A percentile compares a stretch with the other conserved stretches of the same genome.
These are phyloP conservation scores for Panthera leo DNA, from an alignment of 2,113 vertebrate genomes.

Conservation along the genomic window DNA sequence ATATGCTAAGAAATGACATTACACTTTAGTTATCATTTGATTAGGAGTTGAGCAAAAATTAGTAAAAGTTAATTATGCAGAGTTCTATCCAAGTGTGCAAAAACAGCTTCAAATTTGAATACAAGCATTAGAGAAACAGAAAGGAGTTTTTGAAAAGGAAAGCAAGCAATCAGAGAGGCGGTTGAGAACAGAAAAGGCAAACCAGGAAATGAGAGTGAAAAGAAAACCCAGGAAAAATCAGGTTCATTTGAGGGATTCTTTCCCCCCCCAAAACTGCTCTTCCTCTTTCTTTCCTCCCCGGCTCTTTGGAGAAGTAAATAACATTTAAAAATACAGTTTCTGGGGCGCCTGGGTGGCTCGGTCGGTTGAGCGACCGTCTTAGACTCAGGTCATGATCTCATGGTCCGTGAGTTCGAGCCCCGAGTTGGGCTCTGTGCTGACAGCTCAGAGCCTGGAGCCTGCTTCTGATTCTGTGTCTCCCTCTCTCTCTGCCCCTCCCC, in stretches of 20 bases:
- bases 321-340: not conserved
- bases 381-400: too few relatives aligned
- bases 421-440: too few relatives aligned
- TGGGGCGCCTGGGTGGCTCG: not conserved
- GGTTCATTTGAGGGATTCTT: not conserved
- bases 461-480: too few relatives aligned
- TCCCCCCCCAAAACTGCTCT: not conserved
- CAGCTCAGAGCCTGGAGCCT: too few relatives aligned
- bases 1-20: not conserved
- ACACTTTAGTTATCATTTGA: not conserved
- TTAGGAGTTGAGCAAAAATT: conserved; percentile 27
- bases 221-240: not conserved
- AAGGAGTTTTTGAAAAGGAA: conserved; percentile 23
- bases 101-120: not conserved
- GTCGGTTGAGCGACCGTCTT: too few relatives aligned
- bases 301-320: not conserved
- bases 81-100: not conserved
- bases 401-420: too few relatives aligned
- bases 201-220: not conserved
- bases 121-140: not conserved
- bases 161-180: not conserved
- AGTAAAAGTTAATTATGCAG: conserved; percentile 24
- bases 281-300: not conserved
- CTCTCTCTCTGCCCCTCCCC: too few relatives aligned
- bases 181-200: not conserved